These are phyloP conservation scores for Ceyx cyanopectus DNA, from an alignment of 2,113 vertebrate genomes.

Conservation along the genomic window DNA sequence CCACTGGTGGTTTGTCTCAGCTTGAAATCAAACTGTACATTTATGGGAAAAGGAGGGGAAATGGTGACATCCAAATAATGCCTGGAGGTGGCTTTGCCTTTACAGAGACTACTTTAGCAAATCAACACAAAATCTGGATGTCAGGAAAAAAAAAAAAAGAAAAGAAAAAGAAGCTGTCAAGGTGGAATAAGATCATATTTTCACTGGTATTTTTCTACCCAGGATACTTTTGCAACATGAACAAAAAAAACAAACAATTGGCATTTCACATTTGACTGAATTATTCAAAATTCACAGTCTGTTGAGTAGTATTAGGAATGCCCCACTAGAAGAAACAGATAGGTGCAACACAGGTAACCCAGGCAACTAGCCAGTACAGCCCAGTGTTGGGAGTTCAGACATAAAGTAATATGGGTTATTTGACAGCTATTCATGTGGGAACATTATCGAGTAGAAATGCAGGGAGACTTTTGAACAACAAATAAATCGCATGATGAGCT, in stretches of 20 bases:
- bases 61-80: not conserved
- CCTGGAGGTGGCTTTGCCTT: not conserved
- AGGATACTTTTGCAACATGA: not conserved
- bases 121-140: not conserved
- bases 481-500: constrained; percentile 56
- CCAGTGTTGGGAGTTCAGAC: not conserved
- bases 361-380: constrained; percentile 44
- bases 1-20: too few relatives aligned
- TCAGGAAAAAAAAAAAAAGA: too few relatives aligned
- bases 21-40: not conserved
- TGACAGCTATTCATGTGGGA: constrained; percentile 29
- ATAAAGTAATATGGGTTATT: not conserved
- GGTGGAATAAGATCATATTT: not conserved
- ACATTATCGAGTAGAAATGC: constrained; percentile 5
- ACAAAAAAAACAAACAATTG: not conserved
- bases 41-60: not conserved
- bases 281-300: constrained; percentile 48
- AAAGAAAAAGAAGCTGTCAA: not conserved
- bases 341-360: constrained; percentile 45
- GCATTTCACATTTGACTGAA: constrained; percentile 47
- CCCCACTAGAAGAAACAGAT: constrained; percentile 7
- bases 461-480: constrained; percentile 47
- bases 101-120: not conserved
- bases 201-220: not conserved
- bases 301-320: constrained; percentile 6